Evolutionary conservation across 2,113 vertebrate species (phyloP).

Genomic region (Osmerus mordax): DNA sequence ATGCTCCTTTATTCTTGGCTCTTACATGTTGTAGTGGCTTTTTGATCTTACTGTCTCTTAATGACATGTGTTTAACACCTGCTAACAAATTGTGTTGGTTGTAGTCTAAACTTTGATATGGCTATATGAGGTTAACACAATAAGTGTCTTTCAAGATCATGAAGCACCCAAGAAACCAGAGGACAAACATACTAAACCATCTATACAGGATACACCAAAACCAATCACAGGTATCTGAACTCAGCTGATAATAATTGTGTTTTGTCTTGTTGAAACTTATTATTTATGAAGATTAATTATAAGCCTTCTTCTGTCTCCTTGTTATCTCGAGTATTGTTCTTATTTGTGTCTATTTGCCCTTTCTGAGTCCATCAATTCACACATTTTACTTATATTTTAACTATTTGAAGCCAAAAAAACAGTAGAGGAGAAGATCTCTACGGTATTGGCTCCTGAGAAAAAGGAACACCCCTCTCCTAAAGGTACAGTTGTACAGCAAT

Average conservation of each 20-base stretch:
- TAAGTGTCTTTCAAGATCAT: constrained; percentile 59
- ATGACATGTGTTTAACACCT: too few species aligned
- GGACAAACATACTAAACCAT: constrained; percentile 39
- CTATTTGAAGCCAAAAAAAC: constrained; percentile 65
- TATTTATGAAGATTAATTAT: not conserved
- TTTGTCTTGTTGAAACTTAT: not conserved
- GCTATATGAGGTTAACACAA: constrained; percentile 36
- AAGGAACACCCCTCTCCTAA: constrained; percentile 69
- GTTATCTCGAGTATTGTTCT: not conserved
- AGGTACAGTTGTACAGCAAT: constrained; percentile 69
- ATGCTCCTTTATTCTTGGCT: not conserved
- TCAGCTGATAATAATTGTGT: constrained; percentile 5
- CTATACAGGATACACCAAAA: constrained; percentile 39
- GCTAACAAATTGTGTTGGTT: constrained; percentile 1
- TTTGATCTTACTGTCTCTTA: not conserved
- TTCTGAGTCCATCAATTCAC: constrained; percentile 1
- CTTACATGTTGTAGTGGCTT: not conserved
- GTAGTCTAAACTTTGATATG: not conserved
- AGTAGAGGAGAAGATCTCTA: constrained; percentile 66
- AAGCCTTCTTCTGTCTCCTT: not conserved
- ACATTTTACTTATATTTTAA: constrained; percentile 48
- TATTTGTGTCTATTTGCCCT: not conserved
- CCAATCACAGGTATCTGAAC: constrained; percentile 62
- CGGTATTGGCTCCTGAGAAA: constrained; percentile 73
- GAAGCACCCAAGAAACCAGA: constrained; percentile 50